Evolutionary conservation across 2,888 invertebrate species (phyloP), one percentile per base, ranked within the genome.

Genomic region (Ligdia adustata): DNA sequence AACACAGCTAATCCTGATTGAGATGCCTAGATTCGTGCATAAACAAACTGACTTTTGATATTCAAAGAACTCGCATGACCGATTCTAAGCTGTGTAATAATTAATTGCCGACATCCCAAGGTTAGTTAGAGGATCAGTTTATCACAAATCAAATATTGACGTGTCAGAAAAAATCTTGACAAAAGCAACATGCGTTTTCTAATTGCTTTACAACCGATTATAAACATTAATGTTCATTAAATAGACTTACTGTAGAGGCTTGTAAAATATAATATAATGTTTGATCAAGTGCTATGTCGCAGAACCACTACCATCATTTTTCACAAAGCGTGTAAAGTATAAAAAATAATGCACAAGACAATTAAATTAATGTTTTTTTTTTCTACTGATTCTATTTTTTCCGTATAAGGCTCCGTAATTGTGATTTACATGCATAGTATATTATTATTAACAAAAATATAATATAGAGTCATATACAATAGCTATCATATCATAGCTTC

Each of bases 71-170:
- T 34, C 4, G 39, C 34, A 28, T 28, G 33, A 14, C 6, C 31
- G 18, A 11, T 11, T 29, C 9, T 37, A 20, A 15, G 2, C 22
- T 14, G 2, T 20, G 11, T n/a, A 20, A n/a, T 12, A 20, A 9
- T 9, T n/a, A 28, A 32, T 27, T 22, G 29, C 13, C 7, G 11
- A 9, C 9, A 26, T 20, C 28, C 27, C 20, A 9, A n/a, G 7
- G 28, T n/a, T 9, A 28, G 24, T 42, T 28, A 46, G 3, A 9
- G 11, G 29, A 28, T 18, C 20, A 22, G 15, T 41, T 32, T 41
- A 48, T 37, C 41, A 16, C 15, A 37, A 33, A 42, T 32, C 41
- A 42, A 41, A 42, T 29, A 33, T n/a, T n/a, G n/a, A n/a, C n/a
- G n/a, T n/a, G n/a, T 4, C n/a, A 48, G 18, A 27, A 39, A 37